Evolutionary conservation across 1,140 invertebrate genomes (phyloP).

Genomic region (Bombus confusus): DNA sequence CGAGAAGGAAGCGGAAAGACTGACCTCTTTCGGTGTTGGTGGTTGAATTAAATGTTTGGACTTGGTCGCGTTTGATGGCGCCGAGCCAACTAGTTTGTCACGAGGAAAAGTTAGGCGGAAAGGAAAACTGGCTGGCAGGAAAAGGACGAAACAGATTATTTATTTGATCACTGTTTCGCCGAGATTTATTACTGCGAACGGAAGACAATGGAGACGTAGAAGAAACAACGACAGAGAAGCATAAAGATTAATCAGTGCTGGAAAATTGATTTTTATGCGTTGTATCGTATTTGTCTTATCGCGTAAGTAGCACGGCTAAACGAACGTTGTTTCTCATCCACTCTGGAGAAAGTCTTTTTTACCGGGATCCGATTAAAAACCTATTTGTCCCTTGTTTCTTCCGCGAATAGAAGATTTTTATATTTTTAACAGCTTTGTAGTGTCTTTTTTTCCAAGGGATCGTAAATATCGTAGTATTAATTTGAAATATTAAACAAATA

Average conservation of each 20-base stretch:
- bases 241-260: slow-evolving; percentile 1
- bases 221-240: not conserved
- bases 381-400: not conserved
- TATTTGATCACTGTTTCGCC: slow-evolving; percentile 17
- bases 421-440: not conserved
- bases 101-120: slow-evolving; percentile 34
- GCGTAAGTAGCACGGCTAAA: not conserved
- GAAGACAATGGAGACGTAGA: not conserved
- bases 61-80: slow-evolving; percentile 46
- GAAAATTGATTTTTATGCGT: slow-evolving; percentile 3
- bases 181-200: not conserved
- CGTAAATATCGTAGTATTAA: not conserved
- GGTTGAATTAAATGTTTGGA: slow-evolving; percentile 36
- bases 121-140: slow-evolving; percentile 54
- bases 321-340: not conserved
- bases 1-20: slow-evolving; percentile 3
- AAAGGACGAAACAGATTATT: slow-evolving; percentile 26
- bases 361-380: not conserved
- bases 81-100: slow-evolving; percentile 56
- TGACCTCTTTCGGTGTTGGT: slow-evolving; percentile 18
- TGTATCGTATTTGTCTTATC: not conserved
- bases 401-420: not conserved
- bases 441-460: not conserved
- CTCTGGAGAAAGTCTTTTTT: not conserved
- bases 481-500: not conserved